Evolutionary conservation across 1,140 invertebrate genomes (phyloP).

Genomic region (Platyscapa corneri): DNA sequence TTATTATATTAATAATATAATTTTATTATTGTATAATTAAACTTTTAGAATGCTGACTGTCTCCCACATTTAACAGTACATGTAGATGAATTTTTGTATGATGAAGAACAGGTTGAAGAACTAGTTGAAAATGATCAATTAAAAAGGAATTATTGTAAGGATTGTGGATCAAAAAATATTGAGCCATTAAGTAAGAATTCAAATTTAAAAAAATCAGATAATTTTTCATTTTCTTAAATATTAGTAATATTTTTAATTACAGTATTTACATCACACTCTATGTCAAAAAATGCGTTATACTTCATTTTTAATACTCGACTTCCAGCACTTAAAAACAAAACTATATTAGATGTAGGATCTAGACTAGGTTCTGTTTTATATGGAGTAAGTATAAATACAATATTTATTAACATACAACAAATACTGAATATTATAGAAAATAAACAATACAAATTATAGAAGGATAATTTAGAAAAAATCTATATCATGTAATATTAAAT

Average conservation of each 20-base stretch:
- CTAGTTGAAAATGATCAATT: conserved; percentile 78
- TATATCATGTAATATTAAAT: too few relatives aligned
- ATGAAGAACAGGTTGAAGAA: conserved; percentile 79
- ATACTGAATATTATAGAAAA: not conserved
- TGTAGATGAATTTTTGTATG: conserved; percentile 83
- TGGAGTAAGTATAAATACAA: conserved; percentile 74
- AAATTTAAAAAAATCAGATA: conserved; percentile 35
- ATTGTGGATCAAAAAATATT: conserved; percentile 79
- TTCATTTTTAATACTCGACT: conserved; percentile 80
- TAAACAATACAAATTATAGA: not conserved
- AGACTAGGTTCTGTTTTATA: conserved; percentile 82
- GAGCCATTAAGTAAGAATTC: conserved; percentile 74
- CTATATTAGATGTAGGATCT: conserved; percentile 81
- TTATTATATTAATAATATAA: conserved; percentile 24
- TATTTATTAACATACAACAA: not conserved
- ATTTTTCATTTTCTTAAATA: not conserved
- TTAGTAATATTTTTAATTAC: conserved; percentile 61
- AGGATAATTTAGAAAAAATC: too few relatives aligned
- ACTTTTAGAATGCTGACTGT: conserved; percentile 76
- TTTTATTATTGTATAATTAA: conserved; percentile 15
- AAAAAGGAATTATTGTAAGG: conserved; percentile 78
- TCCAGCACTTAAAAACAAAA: conserved; percentile 77
- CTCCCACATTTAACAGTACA: conserved; percentile 77
- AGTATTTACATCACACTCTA: conserved; percentile 81
- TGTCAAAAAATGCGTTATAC: conserved; percentile 77